Evolutionary conservation across 1,140 invertebrate species (phyloP), one percentile per base, ranked within the genome.

Genomic region (Aphelenchoides besseyi): DNA sequence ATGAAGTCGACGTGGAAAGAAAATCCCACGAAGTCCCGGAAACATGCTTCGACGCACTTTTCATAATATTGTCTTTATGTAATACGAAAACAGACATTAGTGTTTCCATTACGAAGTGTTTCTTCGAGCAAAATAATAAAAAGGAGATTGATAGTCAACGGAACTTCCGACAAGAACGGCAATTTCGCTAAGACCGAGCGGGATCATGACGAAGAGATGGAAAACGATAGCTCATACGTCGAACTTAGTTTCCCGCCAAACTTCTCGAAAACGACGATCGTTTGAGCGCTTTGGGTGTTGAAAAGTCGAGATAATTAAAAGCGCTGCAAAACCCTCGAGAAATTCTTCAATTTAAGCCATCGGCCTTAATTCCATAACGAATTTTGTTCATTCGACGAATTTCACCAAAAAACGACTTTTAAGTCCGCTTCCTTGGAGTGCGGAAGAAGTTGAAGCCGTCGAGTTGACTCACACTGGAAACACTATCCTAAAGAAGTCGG

Each of bases 341-440:
- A 48, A 48, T 48, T 48, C 41, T 12, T 23, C 12, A 48, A 48
- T 48, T 48, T 48, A 48, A 23, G 41, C 41, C 41, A n/a, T 48
- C 41, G 41, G 12, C 23, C 41, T n/a, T 48, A 48, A 48, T 48
- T 48, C 41, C 41, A 48, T 48, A 48, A 48, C 41, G 41, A 48
- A 48, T 48, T 48, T 48, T 23, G 41, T 23, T 48, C 41, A 48
- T 23, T 48, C 41, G 41, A 16, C 41, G 41, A 48, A 48, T 48
- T 12, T 12, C 41, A 23, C 41, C 12, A 48, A 48, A 12, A 48
- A 23, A 12, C 41, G 41, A 23, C 41, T 23, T 12, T 48, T 48
- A 12, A 48, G 41, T 48, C 41, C 12, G 41, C 12, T 23, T 48
- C 41, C 12, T 48, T 23, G 41, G 41, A 23, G 41, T 23, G 41